Percentiles rank a stretch among this genome's conserved stretches.
Evolutionary conservation across 2,888 invertebrate genomes (phyloP).

Genomic region (Lasioglossum vierecki): DNA sequence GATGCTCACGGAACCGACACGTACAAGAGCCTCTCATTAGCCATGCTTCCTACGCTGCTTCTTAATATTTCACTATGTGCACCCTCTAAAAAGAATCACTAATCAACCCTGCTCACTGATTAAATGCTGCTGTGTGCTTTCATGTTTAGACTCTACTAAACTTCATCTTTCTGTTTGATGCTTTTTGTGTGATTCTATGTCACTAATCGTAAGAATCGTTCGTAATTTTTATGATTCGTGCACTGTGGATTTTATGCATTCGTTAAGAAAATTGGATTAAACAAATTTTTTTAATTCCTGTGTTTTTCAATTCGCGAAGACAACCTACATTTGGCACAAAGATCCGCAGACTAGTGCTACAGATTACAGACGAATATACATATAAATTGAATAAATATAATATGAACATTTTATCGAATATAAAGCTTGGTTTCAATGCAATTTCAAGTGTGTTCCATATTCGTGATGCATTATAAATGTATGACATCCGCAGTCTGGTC

Average conservation of each 20-base stretch:
- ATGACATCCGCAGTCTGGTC: not conserved
- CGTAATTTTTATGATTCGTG: not conserved
- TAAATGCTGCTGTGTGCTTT: not conserved
- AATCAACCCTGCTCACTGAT: not conserved
- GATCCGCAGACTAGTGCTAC: not conserved
- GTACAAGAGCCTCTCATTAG: constrained; percentile 7
- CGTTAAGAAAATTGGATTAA: not conserved
- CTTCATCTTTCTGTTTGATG: not conserved
- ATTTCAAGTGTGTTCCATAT: not conserved
- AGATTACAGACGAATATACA: not conserved
- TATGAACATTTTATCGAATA: not conserved
- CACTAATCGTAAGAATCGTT: not conserved
- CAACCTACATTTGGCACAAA: not conserved
- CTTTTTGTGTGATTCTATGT: not conserved
- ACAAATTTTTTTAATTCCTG: not conserved
- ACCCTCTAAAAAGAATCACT: not conserved
- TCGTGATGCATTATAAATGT: not conserved
- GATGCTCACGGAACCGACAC: not conserved
- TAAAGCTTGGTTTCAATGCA: not conserved
- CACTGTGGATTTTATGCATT: not conserved
- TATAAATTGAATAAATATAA: not conserved
- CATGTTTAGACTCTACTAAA: not conserved
- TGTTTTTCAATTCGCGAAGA: not conserved
- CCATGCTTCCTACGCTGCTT: not conserved
- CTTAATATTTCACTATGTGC: not conserved